phyloP scores from a whole-genome alignment of 2,888 invertebrate genomes.

The Nemurella pictetii region DNA sequence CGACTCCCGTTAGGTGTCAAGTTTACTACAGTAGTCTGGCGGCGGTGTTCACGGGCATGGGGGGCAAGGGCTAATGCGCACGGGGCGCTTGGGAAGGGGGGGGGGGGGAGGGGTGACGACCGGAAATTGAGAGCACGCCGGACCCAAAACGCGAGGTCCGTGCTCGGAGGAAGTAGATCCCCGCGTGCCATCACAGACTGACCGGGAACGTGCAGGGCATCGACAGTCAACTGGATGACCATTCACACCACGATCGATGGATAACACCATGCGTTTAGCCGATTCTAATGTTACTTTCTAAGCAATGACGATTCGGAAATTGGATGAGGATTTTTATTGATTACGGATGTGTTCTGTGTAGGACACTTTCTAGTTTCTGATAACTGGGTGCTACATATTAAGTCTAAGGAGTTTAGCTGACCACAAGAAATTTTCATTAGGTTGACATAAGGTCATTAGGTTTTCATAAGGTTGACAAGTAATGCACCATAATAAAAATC shows the following conservation, averaged over 20 bases:
- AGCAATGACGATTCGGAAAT: neutral
- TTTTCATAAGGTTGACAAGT: too few relatives aligned
- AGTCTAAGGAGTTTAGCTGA: too few relatives aligned
- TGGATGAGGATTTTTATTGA: neutral
- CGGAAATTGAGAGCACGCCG: neutral
- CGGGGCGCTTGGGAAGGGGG: too few relatives aligned
- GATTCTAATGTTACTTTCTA: constrained; percentile 8
- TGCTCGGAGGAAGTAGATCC: neutral
- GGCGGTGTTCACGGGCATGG: too few relatives aligned
- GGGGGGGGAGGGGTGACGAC: neutral
- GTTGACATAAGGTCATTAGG: too few relatives aligned
- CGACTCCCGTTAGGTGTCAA: neutral
- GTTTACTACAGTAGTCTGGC: neutral
- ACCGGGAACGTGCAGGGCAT: neutral
- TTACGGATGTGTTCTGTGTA: neutral
- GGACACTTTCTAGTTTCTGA: neutral
- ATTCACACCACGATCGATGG: neutral
- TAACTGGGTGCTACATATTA: neutral
- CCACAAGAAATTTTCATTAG: too few relatives aligned
- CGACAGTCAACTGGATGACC: neutral
- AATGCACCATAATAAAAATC: too few relatives aligned
- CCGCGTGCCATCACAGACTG: neutral
- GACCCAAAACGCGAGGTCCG: neutral
- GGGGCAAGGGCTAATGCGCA: too few relatives aligned
- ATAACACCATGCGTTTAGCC: too few relatives aligned